Conservation (phyloP, 2,888 invertebrate species). For the Eumacrocentrus americanus region DNA sequence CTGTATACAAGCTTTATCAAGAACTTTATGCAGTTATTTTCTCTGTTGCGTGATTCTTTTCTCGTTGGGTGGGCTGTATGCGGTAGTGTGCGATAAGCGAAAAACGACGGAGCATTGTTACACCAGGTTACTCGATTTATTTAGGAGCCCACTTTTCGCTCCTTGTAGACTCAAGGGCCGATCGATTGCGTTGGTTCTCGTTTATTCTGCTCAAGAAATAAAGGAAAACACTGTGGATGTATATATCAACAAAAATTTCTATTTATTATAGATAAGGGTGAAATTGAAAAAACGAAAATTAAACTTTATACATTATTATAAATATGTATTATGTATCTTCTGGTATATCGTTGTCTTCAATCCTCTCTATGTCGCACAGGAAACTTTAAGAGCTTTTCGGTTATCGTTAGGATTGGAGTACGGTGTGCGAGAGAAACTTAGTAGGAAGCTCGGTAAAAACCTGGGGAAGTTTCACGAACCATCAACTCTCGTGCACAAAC, state of each 20-base stretch:
- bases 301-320: too few species aligned
- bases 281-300: too few species aligned
- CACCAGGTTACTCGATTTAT: background rate
- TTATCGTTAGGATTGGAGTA: conserved; percentile 31
- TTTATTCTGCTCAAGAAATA: too few species aligned
- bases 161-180: too few species aligned
- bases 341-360: background rate
- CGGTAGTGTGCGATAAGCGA: background rate
- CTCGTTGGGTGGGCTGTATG: too few species aligned
- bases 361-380: conserved; percentile 5
- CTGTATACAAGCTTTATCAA: background rate
- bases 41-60: background rate
- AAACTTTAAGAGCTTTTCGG: conserved; percentile 33
- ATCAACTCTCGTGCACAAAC: conserved; percentile 29
- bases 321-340: too few species aligned
- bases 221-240: background rate
- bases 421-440: background rate
- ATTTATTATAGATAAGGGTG: background rate
- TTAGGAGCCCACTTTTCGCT: too few species aligned
- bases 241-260: too few species aligned
- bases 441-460: conserved; percentile 18
- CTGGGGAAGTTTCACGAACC: conserved; percentile 30
- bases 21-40: conserved; percentile 11
- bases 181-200: too few species aligned
- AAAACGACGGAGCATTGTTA: background rate